A percentile compares a stretch with the other conserved stretches of the same genome.
These are phyloP conservation scores for Aphaenogaster floridana DNA, from an alignment of 1,140 invertebrate genomes.

Conservation along the genomic window DNA sequence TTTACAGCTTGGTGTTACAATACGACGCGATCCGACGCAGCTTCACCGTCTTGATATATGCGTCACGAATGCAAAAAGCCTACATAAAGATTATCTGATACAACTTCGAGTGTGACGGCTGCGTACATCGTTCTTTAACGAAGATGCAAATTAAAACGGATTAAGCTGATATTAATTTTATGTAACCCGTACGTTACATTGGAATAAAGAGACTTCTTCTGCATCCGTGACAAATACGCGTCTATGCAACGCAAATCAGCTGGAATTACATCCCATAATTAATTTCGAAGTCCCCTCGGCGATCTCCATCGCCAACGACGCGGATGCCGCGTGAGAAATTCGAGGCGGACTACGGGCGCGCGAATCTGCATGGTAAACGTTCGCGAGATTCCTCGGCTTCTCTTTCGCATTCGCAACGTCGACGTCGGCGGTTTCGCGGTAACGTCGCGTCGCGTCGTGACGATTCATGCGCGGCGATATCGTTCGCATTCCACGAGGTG, in stretches of 20 bases:
- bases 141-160: conserved; percentile 14
- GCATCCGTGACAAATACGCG: neutral
- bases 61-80: neutral
- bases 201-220: neutral
- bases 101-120: neutral
- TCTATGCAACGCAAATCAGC: neutral
- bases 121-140: neutral
- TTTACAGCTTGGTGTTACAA: neutral
- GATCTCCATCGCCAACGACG: neutral
- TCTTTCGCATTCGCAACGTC: conserved; percentile 49
- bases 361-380: conserved; percentile 62
- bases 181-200: neutral
- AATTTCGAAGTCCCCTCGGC: conserved; percentile 11
- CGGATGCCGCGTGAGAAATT: conserved; percentile 32
- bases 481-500: conserved; percentile 81
- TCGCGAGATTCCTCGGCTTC: conserved; percentile 49
- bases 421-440: conserved; percentile 58
- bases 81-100: neutral
- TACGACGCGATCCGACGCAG: neutral
- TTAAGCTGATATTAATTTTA: conserved; percentile 7
- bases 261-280: neutral
- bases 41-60: neutral
- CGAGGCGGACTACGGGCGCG: conserved; percentile 20
- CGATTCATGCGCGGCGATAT: conserved; percentile 81
- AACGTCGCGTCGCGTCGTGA: conserved; percentile 58